Conservation (phyloP, 2,113 vertebrate species). For the Marcusenius ussheri region DNA sequence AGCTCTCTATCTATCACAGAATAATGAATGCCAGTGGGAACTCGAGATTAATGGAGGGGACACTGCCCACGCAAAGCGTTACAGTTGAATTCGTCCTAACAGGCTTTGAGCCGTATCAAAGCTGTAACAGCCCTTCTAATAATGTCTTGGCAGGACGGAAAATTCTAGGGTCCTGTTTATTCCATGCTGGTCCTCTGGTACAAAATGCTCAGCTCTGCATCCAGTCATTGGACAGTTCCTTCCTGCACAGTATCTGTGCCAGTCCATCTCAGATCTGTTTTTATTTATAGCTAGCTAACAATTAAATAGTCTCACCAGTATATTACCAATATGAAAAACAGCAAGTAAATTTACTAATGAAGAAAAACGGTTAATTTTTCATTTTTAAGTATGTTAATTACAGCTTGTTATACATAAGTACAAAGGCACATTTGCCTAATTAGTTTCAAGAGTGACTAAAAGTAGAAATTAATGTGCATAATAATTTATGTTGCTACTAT, state of each 20-base stretch:
- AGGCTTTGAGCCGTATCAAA: neutral
- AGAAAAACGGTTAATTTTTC: neutral
- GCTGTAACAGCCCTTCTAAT: neutral
- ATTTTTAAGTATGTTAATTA: neutral
- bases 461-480: slow-evolving; percentile 5
- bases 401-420: neutral
- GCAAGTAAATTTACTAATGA: neutral
- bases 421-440: slow-evolving; percentile 1
- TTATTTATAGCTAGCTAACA: neutral
- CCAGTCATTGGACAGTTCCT: neutral
- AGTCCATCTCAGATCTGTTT: neutral
- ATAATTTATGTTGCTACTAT: neutral
- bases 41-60: neutral
- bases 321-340: neutral
- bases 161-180: neutral
- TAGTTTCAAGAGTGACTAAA: neutral
- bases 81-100: neutral
- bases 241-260: neutral
- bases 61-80: neutral
- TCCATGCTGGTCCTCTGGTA: neutral
- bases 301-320: neutral
- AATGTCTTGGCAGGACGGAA: neutral
- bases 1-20: neutral
- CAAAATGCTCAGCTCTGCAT: neutral
- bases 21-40: slow-evolving; percentile 2